phyloP scores from a whole-genome alignment of 2,113 vertebrate species.

The Eptatretus burgeri region DNA sequence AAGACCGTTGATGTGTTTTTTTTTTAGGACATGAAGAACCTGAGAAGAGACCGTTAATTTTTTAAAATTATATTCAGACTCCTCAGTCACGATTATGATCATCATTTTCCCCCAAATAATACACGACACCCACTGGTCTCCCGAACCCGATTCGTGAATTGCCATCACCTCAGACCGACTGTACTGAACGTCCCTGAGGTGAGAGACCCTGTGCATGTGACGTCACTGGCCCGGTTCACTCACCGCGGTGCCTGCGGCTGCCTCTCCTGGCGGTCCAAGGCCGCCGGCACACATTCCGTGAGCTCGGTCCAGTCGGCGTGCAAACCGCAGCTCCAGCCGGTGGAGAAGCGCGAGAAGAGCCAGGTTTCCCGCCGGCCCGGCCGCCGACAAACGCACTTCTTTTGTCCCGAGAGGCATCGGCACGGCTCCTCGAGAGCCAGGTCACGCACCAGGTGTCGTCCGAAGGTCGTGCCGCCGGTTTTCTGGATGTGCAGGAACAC shows the following conservation, averaged over 20 bases:
- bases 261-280: background rate
- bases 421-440: conserved; percentile 81
- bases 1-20: too few relatives aligned
- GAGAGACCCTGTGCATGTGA: too few relatives aligned
- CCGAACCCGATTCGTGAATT: too few relatives aligned
- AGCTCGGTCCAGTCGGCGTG: conserved; percentile 99
- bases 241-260: background rate
- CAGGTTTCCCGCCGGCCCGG: conserved; percentile 87
- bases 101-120: too few relatives aligned
- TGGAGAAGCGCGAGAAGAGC: conserved; percentile 95
- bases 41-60: too few relatives aligned
- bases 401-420: conserved; percentile 86
- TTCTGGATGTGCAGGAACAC: conserved; percentile 98
- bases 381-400: conserved; percentile 97
- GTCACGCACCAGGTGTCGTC: conserved; percentile 84
- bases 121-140: too few relatives aligned
- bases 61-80: too few relatives aligned
- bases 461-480: conserved; percentile 88
- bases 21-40: too few relatives aligned
- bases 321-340: conserved; percentile 94
- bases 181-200: too few relatives aligned
- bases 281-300: conserved; percentile 61
- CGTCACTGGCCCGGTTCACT: too few relatives aligned
- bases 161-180: too few relatives aligned
- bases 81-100: too few relatives aligned